phyloP scores from a whole-genome alignment of 2,797 vertebrate species.

The Clarias platycephalus region DNA sequence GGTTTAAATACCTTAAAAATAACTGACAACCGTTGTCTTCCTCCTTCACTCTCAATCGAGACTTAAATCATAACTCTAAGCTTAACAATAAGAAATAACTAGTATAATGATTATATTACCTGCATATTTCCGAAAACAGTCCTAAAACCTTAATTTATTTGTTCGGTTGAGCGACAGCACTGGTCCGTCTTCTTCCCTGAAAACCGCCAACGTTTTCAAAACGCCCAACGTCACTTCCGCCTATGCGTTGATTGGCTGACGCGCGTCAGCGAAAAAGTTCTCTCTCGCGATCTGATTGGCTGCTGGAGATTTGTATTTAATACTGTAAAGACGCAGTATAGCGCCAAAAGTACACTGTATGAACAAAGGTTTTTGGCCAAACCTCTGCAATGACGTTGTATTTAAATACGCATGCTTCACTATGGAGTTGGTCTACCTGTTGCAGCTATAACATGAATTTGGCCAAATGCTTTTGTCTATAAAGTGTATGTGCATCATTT shows the following conservation, averaged over 20 bases:
- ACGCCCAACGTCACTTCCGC: conserved; percentile 4
- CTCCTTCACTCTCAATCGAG: background rate
- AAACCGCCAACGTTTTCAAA: conserved; percentile 74
- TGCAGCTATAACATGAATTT: no score
- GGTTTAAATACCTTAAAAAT: background rate
- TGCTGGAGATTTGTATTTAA: background rate
- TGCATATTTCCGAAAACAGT: background rate
- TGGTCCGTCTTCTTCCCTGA: no score
- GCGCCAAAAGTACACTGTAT: background rate
- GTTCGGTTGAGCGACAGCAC: background rate
- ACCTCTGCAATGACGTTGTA: no score
- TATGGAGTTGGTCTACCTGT: no score
- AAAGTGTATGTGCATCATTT: no score
- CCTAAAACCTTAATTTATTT: background rate
- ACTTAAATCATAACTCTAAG: background rate
- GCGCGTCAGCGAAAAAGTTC: no score
- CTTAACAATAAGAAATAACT: background rate
- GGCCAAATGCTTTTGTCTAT: no score
- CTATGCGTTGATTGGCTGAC: background rate
- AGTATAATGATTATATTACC: conserved; percentile 16
- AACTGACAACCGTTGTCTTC: no score
- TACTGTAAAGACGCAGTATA: background rate
- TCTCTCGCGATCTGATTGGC: no score
- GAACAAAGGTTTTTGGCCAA: background rate
- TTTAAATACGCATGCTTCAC: no score